Evolutionary conservation across 2,113 vertebrate genomes (phyloP).

Genomic region (Neodontobutis hainanensis): DNA sequence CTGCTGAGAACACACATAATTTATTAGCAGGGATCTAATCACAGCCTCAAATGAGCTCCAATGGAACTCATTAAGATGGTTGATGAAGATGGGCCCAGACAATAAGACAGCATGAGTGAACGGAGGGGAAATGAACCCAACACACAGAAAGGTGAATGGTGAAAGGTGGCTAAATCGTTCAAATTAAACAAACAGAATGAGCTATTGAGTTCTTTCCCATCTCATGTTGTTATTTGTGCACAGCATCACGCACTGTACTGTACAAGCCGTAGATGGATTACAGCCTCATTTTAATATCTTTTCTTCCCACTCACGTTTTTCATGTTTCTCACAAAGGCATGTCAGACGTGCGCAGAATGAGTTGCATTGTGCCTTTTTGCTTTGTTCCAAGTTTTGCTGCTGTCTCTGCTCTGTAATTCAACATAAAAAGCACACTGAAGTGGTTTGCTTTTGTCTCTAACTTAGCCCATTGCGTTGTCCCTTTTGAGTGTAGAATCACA

Average conservation of each 20-base stretch:
- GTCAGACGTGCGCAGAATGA: slow-evolving; percentile 36
- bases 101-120: slow-evolving; percentile 34
- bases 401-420: slow-evolving; percentile 21
- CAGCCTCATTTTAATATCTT: slow-evolving; percentile 27
- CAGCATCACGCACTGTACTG: slow-evolving; percentile 23
- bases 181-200: not conserved
- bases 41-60: slow-evolving; percentile 72
- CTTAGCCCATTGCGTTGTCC: slow-evolving; percentile 4
- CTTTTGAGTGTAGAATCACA: slow-evolving; percentile 47
- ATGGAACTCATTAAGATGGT: slow-evolving; percentile 75
- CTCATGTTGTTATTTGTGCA: slow-evolving; percentile 19
- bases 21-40: slow-evolving; percentile 75
- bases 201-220: not conserved
- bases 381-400: slow-evolving; percentile 12
- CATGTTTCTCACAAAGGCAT: slow-evolving; percentile 35
- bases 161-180: no score
- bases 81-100: slow-evolving; percentile 69
- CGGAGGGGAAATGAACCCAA: not conserved
- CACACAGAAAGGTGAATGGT: not conserved
- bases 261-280: slow-evolving; percentile 16
- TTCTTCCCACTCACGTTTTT: slow-evolving; percentile 29
- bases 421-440: slow-evolving; percentile 38
- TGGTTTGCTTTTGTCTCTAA: slow-evolving; percentile 35
- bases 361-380: slow-evolving; percentile 16
- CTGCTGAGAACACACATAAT: slow-evolving; percentile 75